Evolutionary conservation across 92 coral and sea anemone genomes (phyloP).

Genomic region (Epizoanthus stellaris): DNA sequence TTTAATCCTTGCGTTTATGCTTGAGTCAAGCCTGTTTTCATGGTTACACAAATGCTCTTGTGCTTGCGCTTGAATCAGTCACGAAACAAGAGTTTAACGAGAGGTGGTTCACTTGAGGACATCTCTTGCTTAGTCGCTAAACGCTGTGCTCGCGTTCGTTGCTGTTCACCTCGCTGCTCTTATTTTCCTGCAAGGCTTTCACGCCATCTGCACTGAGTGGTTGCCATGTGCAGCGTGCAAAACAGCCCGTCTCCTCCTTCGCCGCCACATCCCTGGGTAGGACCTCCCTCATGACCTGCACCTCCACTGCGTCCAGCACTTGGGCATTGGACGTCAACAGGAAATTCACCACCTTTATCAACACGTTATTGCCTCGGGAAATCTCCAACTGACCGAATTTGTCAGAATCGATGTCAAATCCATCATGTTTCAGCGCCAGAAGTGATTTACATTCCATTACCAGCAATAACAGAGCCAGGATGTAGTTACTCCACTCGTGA

Average conservation of each 20-base stretch:
- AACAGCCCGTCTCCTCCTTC: constrained; percentile 29
- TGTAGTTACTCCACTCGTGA: constrained; percentile 30
- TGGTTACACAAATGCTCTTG: too few relatives aligned
- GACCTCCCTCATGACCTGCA: constrained; percentile 43
- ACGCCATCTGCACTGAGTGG: constrained; percentile 25
- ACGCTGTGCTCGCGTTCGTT: background rate
- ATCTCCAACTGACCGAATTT: constrained; percentile 41
- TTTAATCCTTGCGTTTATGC: too few relatives aligned
- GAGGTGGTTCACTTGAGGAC: too few relatives aligned
- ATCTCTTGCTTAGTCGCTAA: background rate
- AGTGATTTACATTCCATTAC: constrained; percentile 31
- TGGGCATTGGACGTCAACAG: constrained; percentile 35
- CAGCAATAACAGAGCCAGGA: constrained; percentile 27
- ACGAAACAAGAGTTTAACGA: too few relatives aligned
- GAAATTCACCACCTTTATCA: constrained; percentile 36
- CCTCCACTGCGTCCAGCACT: constrained; percentile 43
- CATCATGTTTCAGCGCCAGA: constrained; percentile 36
- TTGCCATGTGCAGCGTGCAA: background rate
- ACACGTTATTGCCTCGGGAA: constrained; percentile 38
- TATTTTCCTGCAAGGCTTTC: constrained; percentile 1
- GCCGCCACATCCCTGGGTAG: constrained; percentile 38
- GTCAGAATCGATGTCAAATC: constrained; percentile 36
- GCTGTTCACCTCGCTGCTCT: constrained; percentile 1
- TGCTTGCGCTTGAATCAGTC: too few relatives aligned
- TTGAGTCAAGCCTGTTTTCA: too few relatives aligned